phyloP scores from a whole-genome alignment of 2,888 invertebrate species.

The Calephelis perditalis region DNA sequence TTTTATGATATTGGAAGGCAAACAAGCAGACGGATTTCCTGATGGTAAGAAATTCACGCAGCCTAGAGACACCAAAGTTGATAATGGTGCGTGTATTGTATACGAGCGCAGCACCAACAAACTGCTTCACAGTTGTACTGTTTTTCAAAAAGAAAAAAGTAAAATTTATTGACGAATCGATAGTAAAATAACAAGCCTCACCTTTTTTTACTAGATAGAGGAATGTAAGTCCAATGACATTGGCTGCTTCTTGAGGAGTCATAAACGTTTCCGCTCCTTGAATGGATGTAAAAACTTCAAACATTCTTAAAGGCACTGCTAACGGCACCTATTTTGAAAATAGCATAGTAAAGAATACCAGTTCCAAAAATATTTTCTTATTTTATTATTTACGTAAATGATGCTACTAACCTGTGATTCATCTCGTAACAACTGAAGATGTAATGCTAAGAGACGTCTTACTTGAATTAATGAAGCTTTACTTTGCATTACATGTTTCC shows the following conservation, averaged over 20 bases:
- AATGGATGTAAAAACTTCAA: conserved; percentile 85
- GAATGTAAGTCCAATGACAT: conserved; percentile 61
- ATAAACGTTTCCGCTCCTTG: conserved; percentile 54
- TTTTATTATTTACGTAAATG: too few species aligned
- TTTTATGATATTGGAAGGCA: too few species aligned
- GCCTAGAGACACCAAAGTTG: too few species aligned
- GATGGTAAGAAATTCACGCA: too few species aligned
- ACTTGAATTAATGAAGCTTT: conserved; percentile 55
- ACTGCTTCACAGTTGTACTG: too few species aligned
- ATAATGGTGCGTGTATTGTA: too few species aligned
- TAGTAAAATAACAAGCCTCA: conserved; percentile 34
- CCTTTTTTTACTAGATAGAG: conserved; percentile 78
- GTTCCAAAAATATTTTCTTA: too few species aligned
- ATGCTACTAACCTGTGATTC: conserved; percentile 51
- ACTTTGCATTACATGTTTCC: conserved; percentile 60
- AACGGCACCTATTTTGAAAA: conserved; percentile 62
- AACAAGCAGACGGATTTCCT: too few species aligned
- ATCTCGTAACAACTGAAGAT: conserved; percentile 55
- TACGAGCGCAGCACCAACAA: too few species aligned
- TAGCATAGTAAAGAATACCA: too few species aligned
- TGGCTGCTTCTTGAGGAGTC: conserved; percentile 48
- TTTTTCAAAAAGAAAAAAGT: background rate
- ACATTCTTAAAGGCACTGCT: conserved; percentile 86
- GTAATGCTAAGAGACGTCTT: conserved; percentile 57
- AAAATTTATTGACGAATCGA: too few species aligned